Evolutionary conservation across 2,888 invertebrate species (phyloP), one percentile per base, ranked within the genome.

Genomic region (Scaptodrosophila latifasciaeformis): DNA sequence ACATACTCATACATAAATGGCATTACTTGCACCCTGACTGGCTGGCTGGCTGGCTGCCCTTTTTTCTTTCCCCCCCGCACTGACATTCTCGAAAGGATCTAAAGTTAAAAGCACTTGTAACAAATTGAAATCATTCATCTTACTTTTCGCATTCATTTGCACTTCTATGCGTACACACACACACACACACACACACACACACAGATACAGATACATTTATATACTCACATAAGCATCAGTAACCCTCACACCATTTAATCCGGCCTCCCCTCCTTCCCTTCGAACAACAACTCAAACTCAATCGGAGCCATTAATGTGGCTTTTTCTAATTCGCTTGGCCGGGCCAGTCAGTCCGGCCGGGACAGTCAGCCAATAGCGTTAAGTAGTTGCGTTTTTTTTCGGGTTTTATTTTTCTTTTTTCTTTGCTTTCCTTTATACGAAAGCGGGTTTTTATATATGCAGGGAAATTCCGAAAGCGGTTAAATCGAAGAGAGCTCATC

Each of bases 121-220:
- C 75, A 77, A 80, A 77, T 77, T 77, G 75, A 78, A 74, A 78
- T 80, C 80, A 77, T 77, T 77, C 78, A 79, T 77, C 80, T 80
- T 74, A 69, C 75, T 78, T 78, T 74, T 72, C 64, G 59, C 77
- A 77, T 65, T 68, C 68, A 74, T 72, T 76, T 68, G 63, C 77
- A 67, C 67, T 63, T 58, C 54, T 50, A 58, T 54, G 43, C 44
- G 21, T n/a, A 24, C 39, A 17, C 44, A 27, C 48, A 12, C 13
- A 15, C 45, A 42, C 56, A 49, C 47, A 35, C 37, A 50, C 56
- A 54, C 54, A n/a, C n/a, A n/a, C n/a, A n/a, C n/a, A n/a, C n/a
- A n/a, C n/a, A n/a, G n/a, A n/a, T n/a, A n/a, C n/a, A n/a, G n/a
- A n/a, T n/a, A n/a, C n/a, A n/a, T n/a, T n/a, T n/a, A n/a, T n/a